Evolutionary conservation across 1,140 invertebrate species (phyloP), one percentile per base, ranked within the genome.

Genomic region (Leptopilina clavipes): DNA sequence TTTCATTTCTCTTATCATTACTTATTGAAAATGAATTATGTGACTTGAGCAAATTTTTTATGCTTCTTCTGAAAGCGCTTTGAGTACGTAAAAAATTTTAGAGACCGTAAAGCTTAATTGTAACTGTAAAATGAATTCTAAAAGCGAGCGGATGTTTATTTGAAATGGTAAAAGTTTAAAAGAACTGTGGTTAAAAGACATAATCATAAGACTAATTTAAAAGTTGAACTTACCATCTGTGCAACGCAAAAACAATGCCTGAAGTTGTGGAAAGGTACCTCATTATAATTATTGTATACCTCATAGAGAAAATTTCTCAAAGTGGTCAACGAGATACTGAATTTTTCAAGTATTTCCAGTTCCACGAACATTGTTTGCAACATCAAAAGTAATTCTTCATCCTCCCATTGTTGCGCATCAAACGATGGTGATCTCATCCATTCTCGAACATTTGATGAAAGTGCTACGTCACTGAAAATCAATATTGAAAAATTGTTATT

Each of bases 241-340:
- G 96, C 94, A 70, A 97, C 96, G 90, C 95, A 96, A 90, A 97
- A 97, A 85, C 95, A 96, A 86, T 97, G 96, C 70, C 95, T 92
- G 89, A 97, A 97, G 91, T 97, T 97, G 87, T 97, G 96, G 91
- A 97, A 97, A 59, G 96, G 96, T 84, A 96, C 96, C 89, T 96
- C 95, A 88, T 96, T 95, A 91, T 97, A 97, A 89, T 96, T 96
- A 87, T 96, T 95, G 87, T 97, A 96, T 45, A 97, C 95, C 87
- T 94, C 93, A 84, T 94, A 95, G 52, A 96, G 92, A 89, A 95
- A 95, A 83, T 93, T 93, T 65, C 94, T 91, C 48, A 95, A 89
- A n/a, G 92, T 93, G 59, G 92, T 91, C 83, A 95, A 92, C 82
- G 95, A 93, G 85, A 97, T 96, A 88, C 94, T 94, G 86, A 96